Conservation (phyloP, 2,113 vertebrate genomes). For the Alouatta palliata region DNA sequence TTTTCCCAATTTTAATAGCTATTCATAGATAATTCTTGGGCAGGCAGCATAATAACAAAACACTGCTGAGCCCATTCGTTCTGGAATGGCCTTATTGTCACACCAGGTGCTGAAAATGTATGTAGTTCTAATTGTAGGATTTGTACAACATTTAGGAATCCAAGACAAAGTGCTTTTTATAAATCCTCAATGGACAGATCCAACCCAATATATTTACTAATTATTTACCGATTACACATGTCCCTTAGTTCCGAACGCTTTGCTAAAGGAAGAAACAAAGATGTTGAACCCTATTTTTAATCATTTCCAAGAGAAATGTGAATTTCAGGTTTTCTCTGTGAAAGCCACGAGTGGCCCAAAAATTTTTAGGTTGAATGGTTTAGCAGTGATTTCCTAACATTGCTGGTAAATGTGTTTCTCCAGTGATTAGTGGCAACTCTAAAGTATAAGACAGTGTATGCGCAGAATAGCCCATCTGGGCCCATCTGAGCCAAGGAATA, state of each 20-base stretch:
- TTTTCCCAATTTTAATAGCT: constrained; percentile 61
- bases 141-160: constrained; percentile 69
- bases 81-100: constrained; percentile 68
- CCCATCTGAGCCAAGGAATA: background rate
- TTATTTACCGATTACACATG: constrained; percentile 71
- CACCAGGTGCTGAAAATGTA: constrained; percentile 62
- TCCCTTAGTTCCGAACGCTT: constrained; percentile 73
- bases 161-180: constrained; percentile 52
- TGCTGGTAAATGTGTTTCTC: background rate
- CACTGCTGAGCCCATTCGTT: constrained; percentile 41
- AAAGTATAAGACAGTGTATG: background rate
- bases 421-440: background rate
- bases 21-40: constrained; percentile 28
- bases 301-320: background rate
- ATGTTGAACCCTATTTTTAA: background rate
- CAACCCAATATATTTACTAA: constrained; percentile 79
- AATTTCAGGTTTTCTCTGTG: background rate
- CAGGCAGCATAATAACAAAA: constrained; percentile 31
- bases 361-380: background rate
- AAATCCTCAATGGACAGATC: constrained; percentile 71
- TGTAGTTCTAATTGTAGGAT: constrained; percentile 75
- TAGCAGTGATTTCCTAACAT: background rate
- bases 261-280: constrained; percentile 62
- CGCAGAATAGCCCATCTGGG: background rate
- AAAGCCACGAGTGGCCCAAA: background rate